These are phyloP conservation scores for Troides aeacus DNA, from an alignment of 2,888 invertebrate genomes.

Conservation along the genomic window DNA sequence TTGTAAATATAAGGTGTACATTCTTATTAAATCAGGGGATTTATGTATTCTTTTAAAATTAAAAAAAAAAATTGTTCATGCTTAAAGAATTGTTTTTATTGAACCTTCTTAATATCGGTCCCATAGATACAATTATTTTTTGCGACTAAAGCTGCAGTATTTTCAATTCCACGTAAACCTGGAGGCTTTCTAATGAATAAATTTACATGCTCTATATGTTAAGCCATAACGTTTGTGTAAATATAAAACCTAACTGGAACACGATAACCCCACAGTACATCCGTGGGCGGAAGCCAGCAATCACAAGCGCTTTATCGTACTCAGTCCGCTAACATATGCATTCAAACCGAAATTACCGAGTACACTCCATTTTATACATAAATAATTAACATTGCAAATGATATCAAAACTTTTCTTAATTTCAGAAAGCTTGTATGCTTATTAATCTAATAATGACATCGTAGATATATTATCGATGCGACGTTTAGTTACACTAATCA, in stretches of 20 bases:
- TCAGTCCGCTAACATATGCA: background rate
- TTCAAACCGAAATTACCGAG: background rate
- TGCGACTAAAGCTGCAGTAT: background rate
- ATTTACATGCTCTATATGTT: background rate
- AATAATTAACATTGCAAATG: background rate
- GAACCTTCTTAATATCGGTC: too few relatives aligned
- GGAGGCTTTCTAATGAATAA: background rate
- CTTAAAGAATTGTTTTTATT: background rate
- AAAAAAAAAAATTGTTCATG: background rate
- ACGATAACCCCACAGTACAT: slow-evolving; percentile 30
- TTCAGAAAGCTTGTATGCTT: too few relatives aligned
- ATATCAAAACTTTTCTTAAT: background rate
- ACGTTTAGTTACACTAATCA: too few relatives aligned
- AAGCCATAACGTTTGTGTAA: background rate
- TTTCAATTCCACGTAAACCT: background rate
- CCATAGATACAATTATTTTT: too few relatives aligned
- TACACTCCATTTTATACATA: background rate
- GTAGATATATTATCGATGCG: too few relatives aligned
- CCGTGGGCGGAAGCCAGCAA: slow-evolving; percentile 54
- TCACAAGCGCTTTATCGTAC: slow-evolving; percentile 40
- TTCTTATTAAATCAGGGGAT: too few relatives aligned
- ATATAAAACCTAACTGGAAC: slow-evolving; percentile 34
- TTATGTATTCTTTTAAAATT: background rate
- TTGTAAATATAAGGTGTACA: too few relatives aligned
- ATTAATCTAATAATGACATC: too few relatives aligned